Conservation (phyloP, 37 sponge, comb jelly and placozoan genomes). For the Agelas oroides region DNA sequence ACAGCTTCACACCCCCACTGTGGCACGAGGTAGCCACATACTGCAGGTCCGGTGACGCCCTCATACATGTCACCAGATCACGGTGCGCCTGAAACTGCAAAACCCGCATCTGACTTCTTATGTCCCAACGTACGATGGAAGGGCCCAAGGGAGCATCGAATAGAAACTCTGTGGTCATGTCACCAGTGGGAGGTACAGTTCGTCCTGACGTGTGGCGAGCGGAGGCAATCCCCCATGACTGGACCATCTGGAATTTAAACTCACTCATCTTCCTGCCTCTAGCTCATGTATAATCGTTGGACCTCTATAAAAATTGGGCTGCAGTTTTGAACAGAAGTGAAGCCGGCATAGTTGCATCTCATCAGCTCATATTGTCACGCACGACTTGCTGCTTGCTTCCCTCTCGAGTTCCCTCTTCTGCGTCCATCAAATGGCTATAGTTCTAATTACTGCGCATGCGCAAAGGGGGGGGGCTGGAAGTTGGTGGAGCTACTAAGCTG, state of each 20-base stretch:
- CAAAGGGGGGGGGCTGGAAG: too few relatives aligned
- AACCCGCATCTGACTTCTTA: neutral
- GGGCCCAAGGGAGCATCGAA: conserved; percentile 68
- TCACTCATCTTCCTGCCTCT: too few relatives aligned
- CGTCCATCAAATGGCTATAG: too few relatives aligned
- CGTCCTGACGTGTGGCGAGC: conserved; percentile 69
- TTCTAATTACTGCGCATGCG: too few relatives aligned
- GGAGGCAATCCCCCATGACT: conserved; percentile 78
- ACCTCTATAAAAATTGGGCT: too few relatives aligned
- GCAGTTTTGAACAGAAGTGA: too few relatives aligned
- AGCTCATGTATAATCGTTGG: too few relatives aligned
- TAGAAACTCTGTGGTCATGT: neutral
- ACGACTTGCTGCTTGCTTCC: too few relatives aligned
- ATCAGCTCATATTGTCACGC: too few relatives aligned
- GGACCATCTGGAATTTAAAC: conserved; percentile 7
- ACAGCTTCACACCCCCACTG: conserved; percentile 67
- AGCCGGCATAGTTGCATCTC: too few relatives aligned
- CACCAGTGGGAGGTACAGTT: neutral
- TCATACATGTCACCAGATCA: conserved; percentile 58
- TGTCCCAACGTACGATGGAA: conserved; percentile 54
- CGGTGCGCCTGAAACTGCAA: conserved; percentile 66
- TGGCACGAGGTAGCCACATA: conserved; percentile 53
- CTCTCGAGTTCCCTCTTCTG: too few relatives aligned
- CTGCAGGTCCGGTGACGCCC: conserved; percentile 37
- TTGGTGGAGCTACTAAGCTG: too few relatives aligned